Percentiles rank a stretch among this genome's conserved stretches.
Evolutionary conservation across 2,888 invertebrate genomes (phyloP).

Genomic region (Pterostichus niger): DNA sequence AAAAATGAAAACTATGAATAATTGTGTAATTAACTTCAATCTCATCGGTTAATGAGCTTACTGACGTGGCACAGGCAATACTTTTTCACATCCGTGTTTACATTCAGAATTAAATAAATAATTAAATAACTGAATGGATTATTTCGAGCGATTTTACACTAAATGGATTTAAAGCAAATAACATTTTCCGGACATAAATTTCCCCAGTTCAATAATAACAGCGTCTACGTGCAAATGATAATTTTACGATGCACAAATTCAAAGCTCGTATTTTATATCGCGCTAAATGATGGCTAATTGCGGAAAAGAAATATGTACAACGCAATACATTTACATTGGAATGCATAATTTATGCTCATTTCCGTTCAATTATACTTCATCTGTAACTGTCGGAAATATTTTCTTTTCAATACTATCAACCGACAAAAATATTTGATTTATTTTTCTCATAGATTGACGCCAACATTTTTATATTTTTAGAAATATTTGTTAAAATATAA

Average conservation of each 20-base stretch:
- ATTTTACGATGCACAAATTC: conserved; percentile 21
- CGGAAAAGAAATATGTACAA: neutral
- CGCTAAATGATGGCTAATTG: conserved; percentile 34
- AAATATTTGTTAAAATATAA: too few species aligned
- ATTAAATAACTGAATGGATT: conserved; percentile 39
- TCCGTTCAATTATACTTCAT: neutral
- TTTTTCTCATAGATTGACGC: too few species aligned
- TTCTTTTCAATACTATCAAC: too few species aligned
- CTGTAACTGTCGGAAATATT: neutral
- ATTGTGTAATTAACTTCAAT: conserved; percentile 33
- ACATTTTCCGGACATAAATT: conserved; percentile 27
- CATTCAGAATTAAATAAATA: conserved; percentile 41
- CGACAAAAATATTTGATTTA: too few species aligned
- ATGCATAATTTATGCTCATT: neutral
- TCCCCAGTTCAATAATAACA: neutral
- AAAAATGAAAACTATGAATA: conserved; percentile 39
- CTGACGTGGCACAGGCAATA: neutral
- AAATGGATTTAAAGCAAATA: conserved; percentile 38
- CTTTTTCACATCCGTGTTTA: conserved; percentile 18
- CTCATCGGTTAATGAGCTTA: conserved; percentile 21
- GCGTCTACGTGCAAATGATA: conserved; percentile 49
- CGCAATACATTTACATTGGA: too few species aligned
- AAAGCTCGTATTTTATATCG: conserved; percentile 46
- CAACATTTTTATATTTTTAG: too few species aligned
- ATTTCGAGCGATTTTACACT: conserved; percentile 11